Evolutionary conservation across 2,888 invertebrate genomes (phyloP).

Genomic region (Gymnocheta viridis): DNA sequence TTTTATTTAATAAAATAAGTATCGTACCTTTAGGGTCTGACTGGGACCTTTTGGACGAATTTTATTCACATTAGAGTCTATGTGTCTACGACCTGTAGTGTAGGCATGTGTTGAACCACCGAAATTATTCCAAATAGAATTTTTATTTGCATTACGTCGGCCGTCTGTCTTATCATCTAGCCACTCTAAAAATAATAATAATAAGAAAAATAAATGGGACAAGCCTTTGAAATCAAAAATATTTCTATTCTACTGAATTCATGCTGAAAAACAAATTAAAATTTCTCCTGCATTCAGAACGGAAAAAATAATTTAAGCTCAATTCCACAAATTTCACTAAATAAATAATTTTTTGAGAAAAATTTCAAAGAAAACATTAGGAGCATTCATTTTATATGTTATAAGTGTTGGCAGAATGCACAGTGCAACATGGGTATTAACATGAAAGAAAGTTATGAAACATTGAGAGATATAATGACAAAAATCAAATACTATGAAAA

Average conservation of each 20-base stretch:
- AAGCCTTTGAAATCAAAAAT: not conserved
- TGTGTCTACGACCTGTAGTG: slow-evolving; percentile 87
- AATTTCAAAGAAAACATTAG: too few species aligned
- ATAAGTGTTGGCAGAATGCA: too few species aligned
- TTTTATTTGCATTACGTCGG: slow-evolving; percentile 80
- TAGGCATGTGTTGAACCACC: slow-evolving; percentile 87
- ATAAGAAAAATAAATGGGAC: not conserved
- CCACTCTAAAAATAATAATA: slow-evolving; percentile 82
- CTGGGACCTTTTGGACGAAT: slow-evolving; percentile 87
- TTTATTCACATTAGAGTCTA: slow-evolving; percentile 83
- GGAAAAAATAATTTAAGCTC: not conserved
- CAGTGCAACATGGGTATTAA: too few species aligned
- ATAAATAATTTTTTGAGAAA: too few species aligned
- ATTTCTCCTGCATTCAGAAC: slow-evolving; percentile 65
- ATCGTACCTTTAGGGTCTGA: slow-evolving; percentile 85
- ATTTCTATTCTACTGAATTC: slow-evolving; percentile 6
- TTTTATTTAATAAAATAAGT: not conserved
- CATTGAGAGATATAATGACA: too few species aligned
- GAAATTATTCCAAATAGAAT: slow-evolving; percentile 84
- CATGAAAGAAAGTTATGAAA: too few species aligned
- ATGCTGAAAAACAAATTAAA: slow-evolving; percentile 43
- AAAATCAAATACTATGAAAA: too few species aligned
- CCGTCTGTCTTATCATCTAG: slow-evolving; percentile 83
- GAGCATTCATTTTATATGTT: too few species aligned
- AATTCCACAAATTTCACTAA: not conserved